Base-by-base conservation (phyloP, 2,797 vertebrate genomes). In the Anguilla anguilla region DNA sequence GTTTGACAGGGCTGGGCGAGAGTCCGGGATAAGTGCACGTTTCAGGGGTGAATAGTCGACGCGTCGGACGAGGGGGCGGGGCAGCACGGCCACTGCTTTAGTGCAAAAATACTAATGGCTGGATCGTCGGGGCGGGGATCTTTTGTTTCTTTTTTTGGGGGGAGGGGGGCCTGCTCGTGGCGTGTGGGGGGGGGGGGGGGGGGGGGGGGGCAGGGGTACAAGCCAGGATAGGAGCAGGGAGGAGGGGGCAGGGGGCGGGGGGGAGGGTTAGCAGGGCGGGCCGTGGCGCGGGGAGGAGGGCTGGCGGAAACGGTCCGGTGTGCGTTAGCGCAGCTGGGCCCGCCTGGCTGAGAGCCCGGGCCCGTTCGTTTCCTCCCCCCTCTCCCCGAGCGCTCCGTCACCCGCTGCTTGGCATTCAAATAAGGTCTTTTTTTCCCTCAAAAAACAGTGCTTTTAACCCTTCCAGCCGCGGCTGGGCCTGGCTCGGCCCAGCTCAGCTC, bases 91-190 rank as follows among this genome's bases (percentile, higher is more conserved):
- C 69, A 11, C 69, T 74, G 69, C 31, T 74, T 74, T 74, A 74
- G 69, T 74, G 69, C 69, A 74, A 74, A 74, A 74, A 74, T 74
- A 74, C 69, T 74, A 74, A 74, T 74, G 69, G 69, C 69, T 74
- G 69, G 69, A 74, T 74, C n/a, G 17, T 74, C n/a, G n/a, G 69
- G 61, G 69, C 31, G 11, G 7, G 25, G 61, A 22, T 67, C 15
- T 15, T 35, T 35, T 35, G 35, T 35, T 35, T 35, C 35, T 35
- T 35, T 35, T 55, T 55, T 55, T 5, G 61, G 74, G 31, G 39
- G 28, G 11, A 7, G 28, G 72, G 74, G 72, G 31, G 72, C 10
- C 13, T 79, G 35, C 31, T 39, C 4, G 25, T 28, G 64, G 64
- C 25, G 74, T 35, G 64, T 0, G 15, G 69, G 28, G 13, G 3